Conservation (phyloP, 2,888 invertebrate species). For the Hipparchia sbordonii region DNA sequence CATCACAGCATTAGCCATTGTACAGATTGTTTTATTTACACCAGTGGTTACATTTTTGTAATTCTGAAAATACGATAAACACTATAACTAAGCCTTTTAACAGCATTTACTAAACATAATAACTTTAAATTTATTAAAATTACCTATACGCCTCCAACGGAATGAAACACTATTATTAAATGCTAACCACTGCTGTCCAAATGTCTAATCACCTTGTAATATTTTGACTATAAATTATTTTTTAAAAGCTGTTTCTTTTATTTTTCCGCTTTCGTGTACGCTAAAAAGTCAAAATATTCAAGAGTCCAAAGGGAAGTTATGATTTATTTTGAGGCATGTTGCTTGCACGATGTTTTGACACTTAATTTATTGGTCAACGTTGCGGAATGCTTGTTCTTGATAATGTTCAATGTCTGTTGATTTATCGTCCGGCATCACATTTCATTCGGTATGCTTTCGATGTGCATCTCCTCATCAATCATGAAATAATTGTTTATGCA, state of each 20-base stretch:
- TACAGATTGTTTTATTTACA: neutral
- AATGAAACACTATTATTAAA: slow-evolving; percentile 3
- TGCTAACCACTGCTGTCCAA: slow-evolving; percentile 28
- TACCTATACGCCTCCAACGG: neutral
- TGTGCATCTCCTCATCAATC: slow-evolving; percentile 65
- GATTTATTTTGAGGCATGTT: slow-evolving; percentile 61
- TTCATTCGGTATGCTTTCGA: slow-evolving; percentile 67
- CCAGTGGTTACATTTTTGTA: slow-evolving; percentile 7
- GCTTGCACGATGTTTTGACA: slow-evolving; percentile 69
- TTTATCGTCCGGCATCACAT: slow-evolving; percentile 54
- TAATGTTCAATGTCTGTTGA: slow-evolving; percentile 48
- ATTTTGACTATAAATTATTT: slow-evolving; percentile 45
- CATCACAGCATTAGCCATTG: neutral
- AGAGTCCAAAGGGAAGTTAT: slow-evolving; percentile 49
- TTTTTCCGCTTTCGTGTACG: slow-evolving; percentile 42
- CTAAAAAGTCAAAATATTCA: slow-evolving; percentile 48
- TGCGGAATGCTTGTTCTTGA: slow-evolving; percentile 63
- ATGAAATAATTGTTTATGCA: slow-evolving; percentile 39
- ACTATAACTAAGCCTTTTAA: neutral
- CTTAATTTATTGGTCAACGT: slow-evolving; percentile 53
- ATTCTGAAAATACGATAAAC: too few relatives aligned
- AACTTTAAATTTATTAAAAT: too few relatives aligned
- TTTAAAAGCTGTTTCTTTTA: slow-evolving; percentile 37
- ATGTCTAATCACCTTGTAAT: slow-evolving; percentile 52
- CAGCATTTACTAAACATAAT: too few relatives aligned